Base-by-base conservation (phyloP, 1,140 invertebrate genomes). In the Glossosoma conforme region DNA sequence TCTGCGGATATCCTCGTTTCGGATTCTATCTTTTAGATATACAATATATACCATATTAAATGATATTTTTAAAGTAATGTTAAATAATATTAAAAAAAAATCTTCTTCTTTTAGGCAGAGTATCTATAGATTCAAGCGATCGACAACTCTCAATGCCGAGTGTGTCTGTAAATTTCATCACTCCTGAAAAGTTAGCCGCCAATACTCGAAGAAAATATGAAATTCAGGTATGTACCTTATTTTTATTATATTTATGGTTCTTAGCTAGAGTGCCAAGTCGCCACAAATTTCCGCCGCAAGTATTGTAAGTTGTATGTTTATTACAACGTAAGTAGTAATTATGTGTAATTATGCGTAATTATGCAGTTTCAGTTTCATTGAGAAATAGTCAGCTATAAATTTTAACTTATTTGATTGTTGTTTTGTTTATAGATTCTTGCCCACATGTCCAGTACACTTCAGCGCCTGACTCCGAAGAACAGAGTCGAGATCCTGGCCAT, bases 401-500 rank as follows among this genome's bases (percentile, higher is more conserved):
- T n/a, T n/a, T n/a, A n/a, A n/a, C n/a, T n/a, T 9, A 42, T 45
- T 46, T 33, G 42, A 32, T 48, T 38, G 14, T 11, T 36, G 33
- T 54, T 63, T 48, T 57, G 62, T 49, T 65, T 67, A 13, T 51
- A 80, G 78, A 77, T 79, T 46, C 60, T 66, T 52, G 65, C 76
- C 2, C 79, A 82, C 58, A 72, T 84, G 58, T 71, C 75, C 11
- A 64, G 72, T 15, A 64, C 65, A 20, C 64, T 80, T 24, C 74
- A 78, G 42, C 75, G 75, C 62, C 68, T 83, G 44, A 73, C 74
- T 9, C 64, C 75, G 33, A 80, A 79, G 62, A 71, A 76, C 52
- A 62, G 68, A 30, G 67, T 81, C 6, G 76, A 82, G 54, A 72
- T 86, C 9, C 66, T 86, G 41, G 82, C 70, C 1, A 60, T 83